A percentile compares a stretch with the other conserved stretches of the same genome.
Conservation (phyloP, 64 coral and sea anemone genomes). For the Montipora foliosa region DNA sequence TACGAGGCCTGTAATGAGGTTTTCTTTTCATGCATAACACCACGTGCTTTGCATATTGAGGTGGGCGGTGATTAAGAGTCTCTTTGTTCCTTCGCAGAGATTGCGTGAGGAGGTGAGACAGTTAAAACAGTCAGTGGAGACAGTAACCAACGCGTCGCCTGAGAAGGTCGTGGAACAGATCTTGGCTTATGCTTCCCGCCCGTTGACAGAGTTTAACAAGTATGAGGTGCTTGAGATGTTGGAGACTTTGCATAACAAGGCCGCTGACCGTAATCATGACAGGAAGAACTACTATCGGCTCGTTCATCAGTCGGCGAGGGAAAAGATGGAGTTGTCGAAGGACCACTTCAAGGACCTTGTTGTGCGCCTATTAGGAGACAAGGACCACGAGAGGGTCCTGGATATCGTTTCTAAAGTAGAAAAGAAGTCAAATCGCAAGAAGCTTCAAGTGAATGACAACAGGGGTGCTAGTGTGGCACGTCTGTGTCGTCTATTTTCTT, state of each 20-base stretch:
- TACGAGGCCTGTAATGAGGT: too few relatives aligned
- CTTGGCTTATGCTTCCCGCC: too few relatives aligned
- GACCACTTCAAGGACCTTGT: conserved; percentile 38
- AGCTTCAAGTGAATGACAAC: background rate
- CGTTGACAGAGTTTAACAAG: background rate
- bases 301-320: conserved; percentile 24
- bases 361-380: conserved; percentile 16
- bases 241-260: background rate
- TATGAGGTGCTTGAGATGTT: conserved; percentile 24
- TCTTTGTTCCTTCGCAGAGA: too few relatives aligned
- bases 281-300: conserved; percentile 22
- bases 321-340: background rate
- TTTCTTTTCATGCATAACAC: too few relatives aligned
- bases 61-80: too few relatives aligned
- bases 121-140: too few relatives aligned
- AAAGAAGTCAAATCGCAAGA: conserved; percentile 6
- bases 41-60: too few relatives aligned
- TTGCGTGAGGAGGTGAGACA: too few relatives aligned
- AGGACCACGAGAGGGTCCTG: background rate
- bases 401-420: background rate
- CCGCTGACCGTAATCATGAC: background rate
- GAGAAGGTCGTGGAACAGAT: too few relatives aligned
- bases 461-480: conserved; percentile 19
- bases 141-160: too few relatives aligned
- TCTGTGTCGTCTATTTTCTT: background rate